Conservation (phyloP, 2,113 vertebrate species). For the Misgurnus mizolepis region DNA sequence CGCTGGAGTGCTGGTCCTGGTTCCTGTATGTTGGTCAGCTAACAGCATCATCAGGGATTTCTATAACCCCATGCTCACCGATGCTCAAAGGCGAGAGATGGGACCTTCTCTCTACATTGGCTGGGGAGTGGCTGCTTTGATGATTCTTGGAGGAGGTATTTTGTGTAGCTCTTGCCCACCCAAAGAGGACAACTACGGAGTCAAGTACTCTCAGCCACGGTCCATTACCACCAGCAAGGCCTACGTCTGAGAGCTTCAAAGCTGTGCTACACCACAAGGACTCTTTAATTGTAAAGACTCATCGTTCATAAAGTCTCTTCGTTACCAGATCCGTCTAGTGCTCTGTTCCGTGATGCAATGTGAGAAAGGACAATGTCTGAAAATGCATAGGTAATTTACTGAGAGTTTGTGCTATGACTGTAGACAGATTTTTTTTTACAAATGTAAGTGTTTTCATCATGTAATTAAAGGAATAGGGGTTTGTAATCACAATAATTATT, state of each 20-base stretch:
- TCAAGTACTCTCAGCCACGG: constrained; percentile 66
- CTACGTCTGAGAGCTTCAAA: constrained; percentile 64
- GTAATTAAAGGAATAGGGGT: no score
- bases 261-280: constrained; percentile 26
- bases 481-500: no score
- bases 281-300: constrained; percentile 19
- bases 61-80: constrained; percentile 77
- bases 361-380: neutral
- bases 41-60: constrained; percentile 86
- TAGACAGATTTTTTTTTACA: no score
- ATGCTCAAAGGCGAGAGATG: constrained; percentile 73
- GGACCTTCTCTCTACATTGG: constrained; percentile 87
- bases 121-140: constrained; percentile 80
- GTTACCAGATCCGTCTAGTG: neutral
- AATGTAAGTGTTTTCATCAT: no score
- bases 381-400: neutral
- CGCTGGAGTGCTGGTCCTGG: constrained; percentile 77
- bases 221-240: constrained; percentile 67
- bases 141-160: constrained; percentile 82
- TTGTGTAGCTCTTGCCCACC: constrained; percentile 88
- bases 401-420: neutral
- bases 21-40: constrained; percentile 88
- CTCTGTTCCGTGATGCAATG: neutral
- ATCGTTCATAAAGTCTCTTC: neutral
- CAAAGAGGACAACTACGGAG: constrained; percentile 70